A percentile compares a stretch with the other conserved stretches of the same genome.
Evolutionary conservation across 2,888 invertebrate species (phyloP).

Genomic region (Marronus borbonicus): DNA sequence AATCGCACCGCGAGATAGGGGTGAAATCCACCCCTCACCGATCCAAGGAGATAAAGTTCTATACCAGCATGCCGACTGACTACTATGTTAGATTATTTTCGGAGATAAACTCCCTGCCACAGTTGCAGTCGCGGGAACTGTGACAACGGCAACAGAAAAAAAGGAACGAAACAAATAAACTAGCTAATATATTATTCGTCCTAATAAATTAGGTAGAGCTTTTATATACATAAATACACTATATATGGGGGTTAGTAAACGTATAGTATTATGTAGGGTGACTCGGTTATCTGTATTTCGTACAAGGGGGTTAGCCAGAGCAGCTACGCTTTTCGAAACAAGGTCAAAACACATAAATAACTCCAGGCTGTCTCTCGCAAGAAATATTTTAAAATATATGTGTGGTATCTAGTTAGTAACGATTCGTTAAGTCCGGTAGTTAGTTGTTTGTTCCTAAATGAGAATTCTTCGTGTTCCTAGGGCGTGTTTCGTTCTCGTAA

Average conservation of each 20-base stretch:
- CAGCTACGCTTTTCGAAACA: conserved; percentile 10
- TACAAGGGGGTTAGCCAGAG: neutral
- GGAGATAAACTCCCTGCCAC: conserved; percentile 14
- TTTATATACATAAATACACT: conserved; percentile 3
- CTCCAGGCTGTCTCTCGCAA: conserved; percentile 19
- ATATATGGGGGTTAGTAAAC: neutral
- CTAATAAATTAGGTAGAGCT: conserved; percentile 27
- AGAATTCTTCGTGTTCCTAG: too few species aligned
- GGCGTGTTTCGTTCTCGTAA: too few species aligned
- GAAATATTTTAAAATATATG: conserved; percentile 40
- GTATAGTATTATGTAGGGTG: neutral
- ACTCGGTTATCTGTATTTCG: conserved; percentile 24
- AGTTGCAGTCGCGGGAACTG: neutral
- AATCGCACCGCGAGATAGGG: neutral
- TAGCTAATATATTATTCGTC: conserved; percentile 31
- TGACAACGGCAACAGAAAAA: neutral
- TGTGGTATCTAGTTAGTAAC: conserved; percentile 33
- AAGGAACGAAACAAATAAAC: conserved; percentile 15
- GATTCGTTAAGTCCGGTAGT: conserved; percentile 24
- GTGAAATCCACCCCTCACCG: neutral
- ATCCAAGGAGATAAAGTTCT: conserved; percentile 10
- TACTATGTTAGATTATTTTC: conserved; percentile 34
- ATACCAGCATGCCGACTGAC: conserved; percentile 7
- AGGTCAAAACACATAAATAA: conserved; percentile 42
- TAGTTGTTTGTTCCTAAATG: neutral